These are phyloP conservation scores for Sinocyclocheilus maitianheensis DNA, from an alignment of 2,113 vertebrate genomes.

Conservation along the genomic window DNA sequence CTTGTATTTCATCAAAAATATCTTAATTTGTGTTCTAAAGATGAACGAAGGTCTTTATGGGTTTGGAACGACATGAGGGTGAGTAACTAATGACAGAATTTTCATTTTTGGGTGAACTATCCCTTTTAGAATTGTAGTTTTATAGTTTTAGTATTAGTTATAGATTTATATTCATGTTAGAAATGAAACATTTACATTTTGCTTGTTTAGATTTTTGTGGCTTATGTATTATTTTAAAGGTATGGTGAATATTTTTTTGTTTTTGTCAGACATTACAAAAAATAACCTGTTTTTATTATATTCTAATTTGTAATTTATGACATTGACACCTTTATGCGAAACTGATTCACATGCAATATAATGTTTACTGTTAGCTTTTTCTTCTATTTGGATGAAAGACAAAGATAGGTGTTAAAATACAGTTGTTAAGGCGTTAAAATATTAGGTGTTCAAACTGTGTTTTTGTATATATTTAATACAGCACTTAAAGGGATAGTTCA, in stretches of 20 bases:
- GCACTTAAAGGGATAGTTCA: background rate
- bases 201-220: background rate
- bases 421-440: background rate
- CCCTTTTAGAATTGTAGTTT: too few species aligned
- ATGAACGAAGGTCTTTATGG: too few species aligned
- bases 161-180: background rate
- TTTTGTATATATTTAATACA: background rate
- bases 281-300: background rate
- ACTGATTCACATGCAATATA: background rate
- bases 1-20: too few species aligned
- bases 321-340: background rate
- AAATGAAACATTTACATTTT: background rate
- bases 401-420: background rate
- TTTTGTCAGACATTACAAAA: background rate
- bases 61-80: too few species aligned
- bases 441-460: background rate
- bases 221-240: background rate
- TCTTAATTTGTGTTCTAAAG: too few species aligned
- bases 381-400: background rate
- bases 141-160: too few species aligned
- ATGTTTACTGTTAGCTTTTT: background rate
- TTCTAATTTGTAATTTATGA: background rate
- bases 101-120: too few species aligned
- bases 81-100: too few species aligned
- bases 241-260: background rate